Percentiles rank a stretch among this genome's conserved stretches.
phyloP scores from a whole-genome alignment of 2,113 vertebrate species.

The Lethenteron camtschaticum region DNA sequence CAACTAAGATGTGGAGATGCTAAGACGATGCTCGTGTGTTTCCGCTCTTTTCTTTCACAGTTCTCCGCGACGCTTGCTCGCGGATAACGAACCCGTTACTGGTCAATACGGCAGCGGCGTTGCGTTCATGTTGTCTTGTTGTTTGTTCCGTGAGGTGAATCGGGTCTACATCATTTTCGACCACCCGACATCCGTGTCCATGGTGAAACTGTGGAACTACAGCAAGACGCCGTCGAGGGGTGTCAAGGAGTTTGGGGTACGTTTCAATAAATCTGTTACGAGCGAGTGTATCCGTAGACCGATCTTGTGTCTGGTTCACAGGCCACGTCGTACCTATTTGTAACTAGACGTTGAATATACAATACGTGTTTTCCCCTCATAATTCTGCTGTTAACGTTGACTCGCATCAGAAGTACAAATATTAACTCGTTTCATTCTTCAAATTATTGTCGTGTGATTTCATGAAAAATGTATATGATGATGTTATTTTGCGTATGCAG shows the following conservation, averaged over 20 bases:
- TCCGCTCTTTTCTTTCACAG: too few relatives aligned
- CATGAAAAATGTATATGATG: too few relatives aligned
- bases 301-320: too few relatives aligned
- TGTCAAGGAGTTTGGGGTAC: constrained; percentile 93
- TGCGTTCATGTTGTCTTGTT: neutral
- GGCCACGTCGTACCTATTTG: too few relatives aligned
- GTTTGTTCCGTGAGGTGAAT: constrained; percentile 41
- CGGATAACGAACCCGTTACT: too few relatives aligned
- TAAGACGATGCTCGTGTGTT: too few relatives aligned
- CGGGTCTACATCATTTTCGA: constrained; percentile 88
- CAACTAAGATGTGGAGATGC: too few relatives aligned
- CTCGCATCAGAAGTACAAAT: neutral
- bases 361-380: neutral
- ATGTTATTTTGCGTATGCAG: too few relatives aligned
- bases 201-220: constrained; percentile 98
- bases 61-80: too few relatives aligned
- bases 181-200: constrained; percentile 61
- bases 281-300: neutral
- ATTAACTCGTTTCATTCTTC: neutral
- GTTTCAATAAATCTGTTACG: constrained; percentile 10
- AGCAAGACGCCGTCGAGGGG: constrained; percentile 74
- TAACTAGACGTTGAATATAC: neutral
- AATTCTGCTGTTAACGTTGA: neutral
- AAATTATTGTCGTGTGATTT: too few relatives aligned
- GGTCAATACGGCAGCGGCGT: too few relatives aligned